Evolutionary conservation across 1,140 invertebrate species (phyloP).

Genomic region (Drepana arcuata): DNA sequence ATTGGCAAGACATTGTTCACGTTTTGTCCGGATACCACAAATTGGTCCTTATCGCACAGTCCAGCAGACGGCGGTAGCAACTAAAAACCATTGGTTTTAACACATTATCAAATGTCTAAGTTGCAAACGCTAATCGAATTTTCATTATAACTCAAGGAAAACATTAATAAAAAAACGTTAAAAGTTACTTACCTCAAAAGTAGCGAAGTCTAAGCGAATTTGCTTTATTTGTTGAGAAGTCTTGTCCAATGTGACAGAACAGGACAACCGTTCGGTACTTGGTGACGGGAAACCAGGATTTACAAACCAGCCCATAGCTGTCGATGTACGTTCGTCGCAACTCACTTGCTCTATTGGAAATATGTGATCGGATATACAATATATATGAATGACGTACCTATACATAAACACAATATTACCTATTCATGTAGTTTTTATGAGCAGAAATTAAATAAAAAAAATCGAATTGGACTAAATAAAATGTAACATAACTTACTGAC

Average conservation of each 20-base stretch:
- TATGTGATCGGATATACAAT: no score
- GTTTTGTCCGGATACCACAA: constrained; percentile 80
- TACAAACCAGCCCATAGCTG: constrained; percentile 45
- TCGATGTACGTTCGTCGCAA: no score
- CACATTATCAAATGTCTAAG: no score
- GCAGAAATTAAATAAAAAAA: no score
- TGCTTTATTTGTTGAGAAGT: constrained; percentile 73
- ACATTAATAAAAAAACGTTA: constrained; percentile 3
- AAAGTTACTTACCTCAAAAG: constrained; percentile 74
- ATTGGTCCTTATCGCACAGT: constrained; percentile 77
- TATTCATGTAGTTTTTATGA: no score
- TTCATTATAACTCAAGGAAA: no score
- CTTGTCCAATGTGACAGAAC: constrained; percentile 77
- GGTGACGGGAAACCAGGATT: constrained; percentile 57
- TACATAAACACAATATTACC: no score
- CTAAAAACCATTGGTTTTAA: no score
- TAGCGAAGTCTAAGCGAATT: constrained; percentile 78
- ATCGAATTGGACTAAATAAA: no score
- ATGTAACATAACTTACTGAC: constrained; percentile 79
- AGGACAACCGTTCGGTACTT: constrained; percentile 67
- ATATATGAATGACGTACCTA: no score
- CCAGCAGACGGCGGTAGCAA: constrained; percentile 77
- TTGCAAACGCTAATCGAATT: no score
- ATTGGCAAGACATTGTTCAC: constrained; percentile 77
- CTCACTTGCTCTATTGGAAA: no score